Percentiles rank a stretch among this genome's conserved stretches.
Evolutionary conservation across 2,888 invertebrate species (phyloP).

Genomic region (Cerastoderma edule): DNA sequence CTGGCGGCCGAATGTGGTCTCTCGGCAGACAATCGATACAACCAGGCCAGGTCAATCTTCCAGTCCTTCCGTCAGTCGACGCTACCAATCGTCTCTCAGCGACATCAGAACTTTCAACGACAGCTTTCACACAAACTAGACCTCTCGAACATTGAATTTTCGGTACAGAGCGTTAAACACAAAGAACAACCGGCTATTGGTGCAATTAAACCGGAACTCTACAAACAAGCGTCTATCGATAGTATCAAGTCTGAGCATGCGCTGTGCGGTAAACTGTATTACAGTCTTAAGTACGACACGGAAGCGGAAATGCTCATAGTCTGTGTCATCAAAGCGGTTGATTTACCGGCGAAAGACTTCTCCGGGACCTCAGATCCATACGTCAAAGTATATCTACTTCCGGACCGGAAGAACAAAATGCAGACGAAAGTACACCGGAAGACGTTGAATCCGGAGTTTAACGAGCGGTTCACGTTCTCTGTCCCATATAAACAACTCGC

Average conservation of each 20-base stretch:
- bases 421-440: conserved; percentile 92
- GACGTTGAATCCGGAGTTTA: conserved; percentile 92
- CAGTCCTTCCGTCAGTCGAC: conserved; percentile 91
- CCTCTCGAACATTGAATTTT: conserved; percentile 91
- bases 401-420: conserved; percentile 93
- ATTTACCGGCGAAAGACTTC: conserved; percentile 93
- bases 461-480: conserved; percentile 93
- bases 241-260: conserved; percentile 74
- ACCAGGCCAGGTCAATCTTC: conserved; percentile 64
- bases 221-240: conserved; percentile 85
- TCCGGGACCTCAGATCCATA: conserved; percentile 94
- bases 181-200: conserved; percentile 80
- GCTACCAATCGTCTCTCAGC: conserved; percentile 91
- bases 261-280: conserved; percentile 90
- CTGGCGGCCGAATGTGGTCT: conserved; percentile 65
- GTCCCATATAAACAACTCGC: conserved; percentile 91
- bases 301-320: conserved; percentile 92
- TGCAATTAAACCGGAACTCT: conserved; percentile 81
- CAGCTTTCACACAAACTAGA: conserved; percentile 92
- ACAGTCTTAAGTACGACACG: conserved; percentile 91
- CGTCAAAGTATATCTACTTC: conserved; percentile 92
- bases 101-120: conserved; percentile 92
- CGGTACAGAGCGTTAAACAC: conserved; percentile 85
- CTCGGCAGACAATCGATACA: conserved; percentile 40
- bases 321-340: conserved; percentile 89